Conservation (phyloP, 2,888 invertebrate species). For the Venusia cambrica region DNA sequence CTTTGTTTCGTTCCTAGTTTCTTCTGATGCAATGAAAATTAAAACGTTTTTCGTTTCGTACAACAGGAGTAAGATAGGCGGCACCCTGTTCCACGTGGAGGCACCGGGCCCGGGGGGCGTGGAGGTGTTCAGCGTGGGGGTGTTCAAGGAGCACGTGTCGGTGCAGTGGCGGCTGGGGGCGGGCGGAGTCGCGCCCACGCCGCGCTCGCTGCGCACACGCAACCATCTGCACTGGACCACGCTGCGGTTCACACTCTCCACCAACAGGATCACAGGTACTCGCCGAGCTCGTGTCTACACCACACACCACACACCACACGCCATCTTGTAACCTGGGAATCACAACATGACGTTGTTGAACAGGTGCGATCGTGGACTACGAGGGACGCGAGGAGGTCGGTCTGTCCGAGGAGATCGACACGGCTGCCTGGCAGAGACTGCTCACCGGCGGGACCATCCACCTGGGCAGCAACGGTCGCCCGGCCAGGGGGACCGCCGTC, state of each 20-base stretch:
- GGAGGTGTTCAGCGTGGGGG: constrained; percentile 81
- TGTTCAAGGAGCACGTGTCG: constrained; percentile 85
- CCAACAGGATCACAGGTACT: constrained; percentile 36
- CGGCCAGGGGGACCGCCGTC: constrained; percentile 14
- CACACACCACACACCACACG: no score
- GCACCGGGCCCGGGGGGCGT: constrained; percentile 58
- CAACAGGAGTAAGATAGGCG: constrained; percentile 87
- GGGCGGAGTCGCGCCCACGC: constrained; percentile 46
- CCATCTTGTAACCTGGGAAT: no score
- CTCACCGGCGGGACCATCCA: constrained; percentile 63
- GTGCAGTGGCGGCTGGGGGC: constrained; percentile 83
- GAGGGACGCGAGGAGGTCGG: constrained; percentile 74
- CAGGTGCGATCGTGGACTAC: constrained; percentile 62
- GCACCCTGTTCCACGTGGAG: constrained; percentile 84
- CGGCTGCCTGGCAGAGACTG: constrained; percentile 70
- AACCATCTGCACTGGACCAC: constrained; percentile 53
- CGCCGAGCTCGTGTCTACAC: no score
- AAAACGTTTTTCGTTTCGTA: no score
- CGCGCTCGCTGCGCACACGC: constrained; percentile 43
- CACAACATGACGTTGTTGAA: constrained; percentile 1
- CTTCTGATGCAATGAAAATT: no score
- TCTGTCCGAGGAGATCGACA: constrained; percentile 71
- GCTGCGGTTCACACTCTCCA: constrained; percentile 57
- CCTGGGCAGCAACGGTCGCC: constrained; percentile 56
- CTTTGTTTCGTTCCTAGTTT: no score